A percentile compares a stretch with the other conserved stretches of the same genome.
phyloP scores from a whole-genome alignment of 2,113 vertebrate species.

The Alethe diademata region DNA sequence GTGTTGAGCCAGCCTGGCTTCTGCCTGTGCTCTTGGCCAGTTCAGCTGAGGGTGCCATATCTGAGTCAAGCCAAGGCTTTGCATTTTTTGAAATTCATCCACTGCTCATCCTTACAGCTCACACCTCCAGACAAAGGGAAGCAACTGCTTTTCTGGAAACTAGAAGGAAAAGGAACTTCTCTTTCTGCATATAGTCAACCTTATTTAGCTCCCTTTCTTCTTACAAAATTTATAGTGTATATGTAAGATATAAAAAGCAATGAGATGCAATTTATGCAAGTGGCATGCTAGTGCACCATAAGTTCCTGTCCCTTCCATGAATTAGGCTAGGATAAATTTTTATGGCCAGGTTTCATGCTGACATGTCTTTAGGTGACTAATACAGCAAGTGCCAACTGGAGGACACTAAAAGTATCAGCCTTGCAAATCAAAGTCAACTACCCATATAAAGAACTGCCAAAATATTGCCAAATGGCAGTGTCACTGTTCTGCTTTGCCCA shows the following conservation, averaged over 20 bases:
- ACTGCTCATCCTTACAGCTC: constrained; percentile 46
- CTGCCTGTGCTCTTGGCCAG: constrained; percentile 42
- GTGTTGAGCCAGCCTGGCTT: constrained; percentile 50
- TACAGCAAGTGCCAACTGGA: background rate
- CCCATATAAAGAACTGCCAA: background rate
- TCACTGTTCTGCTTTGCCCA: background rate
- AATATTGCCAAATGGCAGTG: background rate
- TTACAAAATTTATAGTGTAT: constrained; percentile 15
- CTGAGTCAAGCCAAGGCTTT: constrained; percentile 50
- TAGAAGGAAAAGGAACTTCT: constrained; percentile 6
- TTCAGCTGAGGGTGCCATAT: constrained; percentile 21
- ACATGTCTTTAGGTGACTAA: background rate
- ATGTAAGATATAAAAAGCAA: constrained; percentile 48
- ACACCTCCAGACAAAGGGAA: constrained; percentile 52
- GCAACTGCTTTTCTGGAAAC: constrained; percentile 30
- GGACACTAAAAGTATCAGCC: background rate
- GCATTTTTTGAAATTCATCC: constrained; percentile 52
- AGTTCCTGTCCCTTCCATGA: background rate
- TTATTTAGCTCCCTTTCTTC: constrained; percentile 3
- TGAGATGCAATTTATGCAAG: constrained; percentile 47
- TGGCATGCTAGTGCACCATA: background rate
- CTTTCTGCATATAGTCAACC: background rate
- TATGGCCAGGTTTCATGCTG: background rate
- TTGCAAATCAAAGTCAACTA: constrained; percentile 22
- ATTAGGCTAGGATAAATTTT: background rate